phyloP scores from a whole-genome alignment of 2,888 invertebrate genomes.

The Tachina fera region DNA sequence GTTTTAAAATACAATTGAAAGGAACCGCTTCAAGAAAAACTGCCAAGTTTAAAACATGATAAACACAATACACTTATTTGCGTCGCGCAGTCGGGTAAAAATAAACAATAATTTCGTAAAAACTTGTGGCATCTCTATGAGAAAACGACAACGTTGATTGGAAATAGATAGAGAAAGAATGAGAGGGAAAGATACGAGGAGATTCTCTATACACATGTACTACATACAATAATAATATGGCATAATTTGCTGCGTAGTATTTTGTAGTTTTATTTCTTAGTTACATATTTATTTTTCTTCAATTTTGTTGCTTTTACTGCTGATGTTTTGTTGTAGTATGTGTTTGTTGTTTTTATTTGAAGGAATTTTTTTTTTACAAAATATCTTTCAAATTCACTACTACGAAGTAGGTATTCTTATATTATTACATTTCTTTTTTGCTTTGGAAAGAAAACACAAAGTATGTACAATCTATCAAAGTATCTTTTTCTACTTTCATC shows the following conservation, averaged over 20 bases:
- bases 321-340: conserved; percentile 34
- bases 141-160: conserved; percentile 2
- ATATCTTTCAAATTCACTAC: conserved; percentile 54
- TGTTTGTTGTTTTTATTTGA: conserved; percentile 54
- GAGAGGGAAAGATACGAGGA: conserved; percentile 29
- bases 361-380: conserved; percentile 61
- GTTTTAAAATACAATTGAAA: too few relatives aligned
- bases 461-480: not conserved
- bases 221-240: conserved; percentile 57
- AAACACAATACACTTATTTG: too few relatives aligned
- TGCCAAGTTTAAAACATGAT: too few relatives aligned
- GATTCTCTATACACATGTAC: conserved; percentile 55
- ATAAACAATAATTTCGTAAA: not conserved
- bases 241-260: conserved; percentile 74
- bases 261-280: conserved; percentile 66
- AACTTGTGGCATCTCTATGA: conserved; percentile 21
- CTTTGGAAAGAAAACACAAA: conserved; percentile 23
- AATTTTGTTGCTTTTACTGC: conserved; percentile 36
- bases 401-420: conserved; percentile 5
- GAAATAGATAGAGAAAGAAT: conserved; percentile 1
- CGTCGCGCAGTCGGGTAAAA: too few relatives aligned
- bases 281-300: conserved; percentile 63
- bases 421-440: not conserved
- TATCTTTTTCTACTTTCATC: conserved; percentile 16
- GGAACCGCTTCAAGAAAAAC: too few relatives aligned